Evolutionary conservation across 2,113 vertebrate species (phyloP), one percentile per base, ranked within the genome.

Genomic region (Lophotis ruficrista): DNA sequence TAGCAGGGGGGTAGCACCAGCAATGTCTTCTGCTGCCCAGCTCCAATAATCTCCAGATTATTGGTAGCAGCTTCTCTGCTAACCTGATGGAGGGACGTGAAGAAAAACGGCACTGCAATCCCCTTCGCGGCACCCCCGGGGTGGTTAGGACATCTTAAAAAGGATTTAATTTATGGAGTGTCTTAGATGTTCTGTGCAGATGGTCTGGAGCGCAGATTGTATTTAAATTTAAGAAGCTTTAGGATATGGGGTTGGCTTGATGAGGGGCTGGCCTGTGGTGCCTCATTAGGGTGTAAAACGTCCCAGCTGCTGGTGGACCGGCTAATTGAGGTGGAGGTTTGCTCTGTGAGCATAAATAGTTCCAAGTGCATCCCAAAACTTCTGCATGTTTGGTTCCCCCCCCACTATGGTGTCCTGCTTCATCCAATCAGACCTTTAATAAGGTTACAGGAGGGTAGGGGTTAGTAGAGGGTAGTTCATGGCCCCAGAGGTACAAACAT

Each of bases 161-260:
- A 58, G 24, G 27, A n/a, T 79, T 88, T 43, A 2, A 13, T 47
- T 37, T 9, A 4, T 37, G 13, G 71, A 68, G 64, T 81, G 94
- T 48, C 81, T 86, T 23, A 30, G 28, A 5, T 33, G 51, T 43
- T 80, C 35, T 11, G 21, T 8, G 33, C 86, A 35, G 76, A 45
- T 65, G 75, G 60, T 80, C 45, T 51, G 21, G 65, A 82, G 54
- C 4, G 9, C 7, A 7, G 66, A 38, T 94, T 89, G 31, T 33
- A 89, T 89, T 69, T 30, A 22, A 54, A 69, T 91, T 45, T 85
- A 87, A 95, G 95, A 11, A 77, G 89, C 58, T 86, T 92, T 88
- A 48, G 33, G 47, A 17, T 78, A 38, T 43, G 57, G 75, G 28
- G 28, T 64, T 89, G 83, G 17, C 28, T 78, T 43, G 83, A n/a